Evolutionary conservation across 2,113 vertebrate species (phyloP).

Genomic region (Balaeniceps rex): DNA sequence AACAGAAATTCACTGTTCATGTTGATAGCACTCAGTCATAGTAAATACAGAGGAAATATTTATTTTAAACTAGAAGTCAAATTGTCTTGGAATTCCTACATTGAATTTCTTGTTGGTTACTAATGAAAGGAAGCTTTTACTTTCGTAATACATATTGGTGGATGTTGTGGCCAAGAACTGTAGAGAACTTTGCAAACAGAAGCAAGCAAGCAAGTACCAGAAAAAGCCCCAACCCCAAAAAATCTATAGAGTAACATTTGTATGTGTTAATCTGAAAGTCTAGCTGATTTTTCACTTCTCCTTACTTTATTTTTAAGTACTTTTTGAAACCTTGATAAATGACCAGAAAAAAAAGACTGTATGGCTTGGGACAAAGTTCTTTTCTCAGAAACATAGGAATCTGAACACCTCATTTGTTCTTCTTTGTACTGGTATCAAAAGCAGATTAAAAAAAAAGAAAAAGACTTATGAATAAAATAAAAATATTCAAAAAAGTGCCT

Average conservation of each 20-base stretch:
- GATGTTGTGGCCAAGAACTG: background rate
- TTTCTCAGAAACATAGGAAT: background rate
- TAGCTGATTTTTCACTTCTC: background rate
- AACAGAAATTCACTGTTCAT: background rate
- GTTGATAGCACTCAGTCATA: background rate
- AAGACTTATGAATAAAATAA: background rate
- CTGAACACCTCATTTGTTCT: background rate
- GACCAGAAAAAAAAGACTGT: background rate
- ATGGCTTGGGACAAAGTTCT: background rate
- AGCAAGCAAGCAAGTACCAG: background rate
- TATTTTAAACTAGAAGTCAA: background rate
- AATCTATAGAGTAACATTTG: background rate
- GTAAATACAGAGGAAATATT: background rate
- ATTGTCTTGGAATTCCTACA: background rate
- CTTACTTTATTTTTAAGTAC: background rate
- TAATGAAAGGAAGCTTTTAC: background rate
- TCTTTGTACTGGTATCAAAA: background rate
- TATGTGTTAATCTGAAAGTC: background rate
- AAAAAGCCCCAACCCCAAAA: rapidly evolving
- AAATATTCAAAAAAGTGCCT: background rate
- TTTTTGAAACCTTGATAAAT: background rate
- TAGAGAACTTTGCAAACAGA: background rate
- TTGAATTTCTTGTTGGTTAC: background rate
- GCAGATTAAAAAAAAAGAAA: background rate
- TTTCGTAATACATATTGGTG: background rate